Conservation (phyloP, 1,140 invertebrate species). For the Anthonomus grandis region DNA sequence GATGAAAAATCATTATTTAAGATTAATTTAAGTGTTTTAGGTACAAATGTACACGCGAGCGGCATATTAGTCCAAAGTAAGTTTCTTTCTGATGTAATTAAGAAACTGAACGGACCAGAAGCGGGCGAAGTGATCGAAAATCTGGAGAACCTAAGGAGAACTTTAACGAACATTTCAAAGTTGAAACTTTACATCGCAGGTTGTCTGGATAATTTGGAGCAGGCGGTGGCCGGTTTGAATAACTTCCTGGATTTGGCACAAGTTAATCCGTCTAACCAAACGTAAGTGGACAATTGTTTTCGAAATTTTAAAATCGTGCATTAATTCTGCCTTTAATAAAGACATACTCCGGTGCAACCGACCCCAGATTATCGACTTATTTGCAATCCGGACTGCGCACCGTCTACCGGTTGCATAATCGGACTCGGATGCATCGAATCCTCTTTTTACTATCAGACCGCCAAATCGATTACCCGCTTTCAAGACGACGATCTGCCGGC, state of each 20-base stretch:
- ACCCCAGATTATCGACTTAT: constrained; percentile 54
- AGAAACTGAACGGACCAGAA: constrained; percentile 56
- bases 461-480: constrained; percentile 62
- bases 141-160: constrained; percentile 59
- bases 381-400: constrained; percentile 29
- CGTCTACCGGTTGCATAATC: constrained; percentile 56
- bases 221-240: constrained; percentile 57
- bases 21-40: constrained; percentile 44
- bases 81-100: constrained; percentile 67
- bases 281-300: neutral
- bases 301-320: neutral
- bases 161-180: constrained; percentile 58
- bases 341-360: constrained; percentile 50
- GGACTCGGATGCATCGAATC: constrained; percentile 84
- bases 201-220: constrained; percentile 60
- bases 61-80: constrained; percentile 72
- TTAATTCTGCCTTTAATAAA: neutral
- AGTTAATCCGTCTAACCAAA: neutral
- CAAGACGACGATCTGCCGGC: constrained; percentile 66
- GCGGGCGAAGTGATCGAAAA: constrained; percentile 57
- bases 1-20: neutral
- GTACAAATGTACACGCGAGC: constrained; percentile 68
- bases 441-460: constrained; percentile 66
- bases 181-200: constrained; percentile 69
- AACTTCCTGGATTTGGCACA: constrained; percentile 48